Conservation (phyloP, 2,113 vertebrate species). For the Triplophysa siluroides region DNA sequence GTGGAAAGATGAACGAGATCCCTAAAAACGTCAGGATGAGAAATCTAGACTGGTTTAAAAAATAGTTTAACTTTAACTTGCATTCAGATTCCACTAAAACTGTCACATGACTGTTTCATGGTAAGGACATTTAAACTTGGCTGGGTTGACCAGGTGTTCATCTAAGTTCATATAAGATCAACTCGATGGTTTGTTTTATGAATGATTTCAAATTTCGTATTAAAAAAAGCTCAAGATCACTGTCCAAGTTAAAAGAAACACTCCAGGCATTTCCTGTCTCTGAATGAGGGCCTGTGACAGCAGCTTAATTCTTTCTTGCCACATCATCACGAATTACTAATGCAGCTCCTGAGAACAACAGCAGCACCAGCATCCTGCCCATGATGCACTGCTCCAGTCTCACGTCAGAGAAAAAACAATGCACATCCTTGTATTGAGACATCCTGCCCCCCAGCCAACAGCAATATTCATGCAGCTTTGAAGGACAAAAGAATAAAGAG, state of each 20-base stretch:
- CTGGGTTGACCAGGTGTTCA: neutral
- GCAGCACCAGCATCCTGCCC: constrained; percentile 36
- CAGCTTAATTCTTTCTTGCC: constrained; percentile 15
- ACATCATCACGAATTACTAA: constrained; percentile 34
- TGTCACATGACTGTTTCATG: neutral
- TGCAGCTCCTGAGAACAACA: constrained; percentile 1
- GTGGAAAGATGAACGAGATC: neutral
- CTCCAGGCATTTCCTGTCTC: constrained; percentile 12
- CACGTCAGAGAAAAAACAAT: constrained; percentile 51
- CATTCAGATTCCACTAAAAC: neutral
- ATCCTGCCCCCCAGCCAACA: constrained; percentile 46
- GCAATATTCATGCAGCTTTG: constrained; percentile 56
- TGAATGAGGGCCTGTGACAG: constrained; percentile 23
- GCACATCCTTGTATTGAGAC: constrained; percentile 54
- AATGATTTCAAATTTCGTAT: neutral
- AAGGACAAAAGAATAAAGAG: constrained; percentile 48
- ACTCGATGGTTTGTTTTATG: neutral
- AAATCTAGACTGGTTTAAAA: too few relatives aligned
- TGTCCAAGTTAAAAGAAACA: constrained; percentile 25
- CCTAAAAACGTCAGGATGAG: neutral
- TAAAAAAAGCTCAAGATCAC: constrained; percentile 6
- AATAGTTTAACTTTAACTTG: too few relatives aligned
- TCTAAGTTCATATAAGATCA: constrained; percentile 2
- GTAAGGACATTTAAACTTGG: neutral
- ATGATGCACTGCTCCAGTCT: constrained; percentile 32